Evolutionary conservation across 1,140 invertebrate species (phyloP), one percentile per base, ranked within the genome.

Genomic region (Bombus confusus): DNA sequence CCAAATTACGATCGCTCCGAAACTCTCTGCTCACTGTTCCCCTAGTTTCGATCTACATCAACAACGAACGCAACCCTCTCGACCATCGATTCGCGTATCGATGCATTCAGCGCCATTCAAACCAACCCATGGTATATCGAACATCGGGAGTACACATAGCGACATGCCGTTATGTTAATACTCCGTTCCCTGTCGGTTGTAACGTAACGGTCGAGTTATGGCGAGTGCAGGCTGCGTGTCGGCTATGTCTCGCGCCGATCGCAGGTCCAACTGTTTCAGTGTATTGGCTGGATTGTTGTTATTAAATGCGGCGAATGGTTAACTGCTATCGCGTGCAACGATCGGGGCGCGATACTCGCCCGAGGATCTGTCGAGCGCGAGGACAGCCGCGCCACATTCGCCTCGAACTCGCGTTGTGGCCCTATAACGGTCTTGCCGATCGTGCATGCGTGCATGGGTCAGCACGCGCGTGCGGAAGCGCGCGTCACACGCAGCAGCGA

Each of bases 161-260:
- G 85, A 75, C 91, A 86, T 88, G 80, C 95, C 95, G 95, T 95
- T 95, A 95, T 93, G 89, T 94, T 95, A 95, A 95, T 95, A 91
- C 87, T 90, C 85, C 90, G 93, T 93, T 94, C 92, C 92, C 87
- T 87, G 90, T 87, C 90, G 85, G 86, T 88, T 92, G 87, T 81
- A 89, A 92, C 90, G 90, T 87, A 95, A 94, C 94, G 93, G 94
- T 94, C 91, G 93, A 92, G 87, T 93, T 92, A 89, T 86, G 86
- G 81, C 87, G 89, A 76, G 86, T 86, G 85, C 92, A 92, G 28
- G 74, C 62, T 80, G 87, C 93, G 90, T 92, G 88, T 94, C 92
- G 85, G 71, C 75, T 82, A 15, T 28, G 77, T 87, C 80, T 71
- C 86, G 64, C 64, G 66, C 73, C 66, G 83, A 62, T 66, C 83